Percentiles rank a stretch among this genome's conserved stretches.
phyloP scores from a whole-genome alignment of 2,888 invertebrate genomes.

The Hemicrepidius hirtus region DNA sequence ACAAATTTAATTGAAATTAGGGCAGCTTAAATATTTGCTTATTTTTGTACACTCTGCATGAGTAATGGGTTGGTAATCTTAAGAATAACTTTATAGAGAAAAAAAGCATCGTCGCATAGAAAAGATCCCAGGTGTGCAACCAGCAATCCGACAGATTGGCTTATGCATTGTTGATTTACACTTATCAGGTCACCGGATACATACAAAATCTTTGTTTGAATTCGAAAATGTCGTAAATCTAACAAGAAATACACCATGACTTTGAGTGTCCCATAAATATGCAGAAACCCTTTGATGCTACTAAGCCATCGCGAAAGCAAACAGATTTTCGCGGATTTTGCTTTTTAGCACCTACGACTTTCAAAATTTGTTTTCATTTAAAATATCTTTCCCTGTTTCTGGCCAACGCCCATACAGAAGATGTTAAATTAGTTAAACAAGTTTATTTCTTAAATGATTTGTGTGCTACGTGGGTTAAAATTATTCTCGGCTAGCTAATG shows the following conservation, averaged over 20 bases:
- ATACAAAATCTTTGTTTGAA: slow-evolving; percentile 34
- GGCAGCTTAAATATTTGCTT: too few relatives aligned
- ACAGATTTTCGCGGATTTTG: slow-evolving; percentile 6
- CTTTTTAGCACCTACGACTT: background rate
- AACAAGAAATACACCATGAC: slow-evolving; percentile 24
- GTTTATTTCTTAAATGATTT: background rate
- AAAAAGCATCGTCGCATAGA: background rate
- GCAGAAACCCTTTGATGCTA: slow-evolving; percentile 23
- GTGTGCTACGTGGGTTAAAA: background rate
- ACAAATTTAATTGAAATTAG: too few relatives aligned
- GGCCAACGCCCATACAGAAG: too few relatives aligned
- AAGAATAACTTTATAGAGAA: background rate
- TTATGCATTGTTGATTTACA: slow-evolving; percentile 36
- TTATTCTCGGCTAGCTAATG: background rate
- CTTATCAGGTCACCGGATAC: slow-evolving; percentile 27
- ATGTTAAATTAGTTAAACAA: too few relatives aligned
- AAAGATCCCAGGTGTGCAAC: slow-evolving; percentile 15
- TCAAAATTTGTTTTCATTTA: background rate
- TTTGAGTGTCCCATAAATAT: slow-evolving; percentile 30
- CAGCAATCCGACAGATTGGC: slow-evolving; percentile 29
- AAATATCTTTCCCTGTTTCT: background rate
- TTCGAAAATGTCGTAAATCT: slow-evolving; percentile 28
- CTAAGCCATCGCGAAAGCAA: slow-evolving; percentile 2
- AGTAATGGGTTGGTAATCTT: background rate
- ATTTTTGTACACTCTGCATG: too few relatives aligned